These are phyloP conservation scores for Anagyrus pseudococci DNA, from an alignment of 2,888 invertebrate species.

Conservation along the genomic window DNA sequence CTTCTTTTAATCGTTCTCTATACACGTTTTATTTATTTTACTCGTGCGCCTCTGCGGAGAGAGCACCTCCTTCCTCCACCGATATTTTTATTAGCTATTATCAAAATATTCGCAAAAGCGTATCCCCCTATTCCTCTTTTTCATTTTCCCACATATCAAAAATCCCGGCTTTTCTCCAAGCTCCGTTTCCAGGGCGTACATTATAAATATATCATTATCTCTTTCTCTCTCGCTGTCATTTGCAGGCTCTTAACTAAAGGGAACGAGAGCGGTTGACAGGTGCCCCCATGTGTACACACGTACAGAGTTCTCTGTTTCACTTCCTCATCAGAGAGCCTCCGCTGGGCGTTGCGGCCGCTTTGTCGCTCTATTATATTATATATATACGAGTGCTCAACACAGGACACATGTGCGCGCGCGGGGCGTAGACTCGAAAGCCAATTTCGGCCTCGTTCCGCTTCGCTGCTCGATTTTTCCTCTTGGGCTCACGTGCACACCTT, in stretches of 20 bases:
- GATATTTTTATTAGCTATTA: too few relatives aligned
- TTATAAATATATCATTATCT: slow-evolving; percentile 1
- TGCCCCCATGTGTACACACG: slow-evolving; percentile 20
- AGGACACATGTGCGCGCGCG: slow-evolving; percentile 1
- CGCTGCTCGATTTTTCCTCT: background rate
- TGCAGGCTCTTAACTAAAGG: background rate
- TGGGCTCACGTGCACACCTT: background rate
- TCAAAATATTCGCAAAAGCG: too few relatives aligned
- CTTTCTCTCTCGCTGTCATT: background rate
- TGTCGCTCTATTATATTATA: background rate
- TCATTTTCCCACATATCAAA: slow-evolving; percentile 18
- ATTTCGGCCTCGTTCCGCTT: background rate
- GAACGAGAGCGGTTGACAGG: slow-evolving; percentile 16
- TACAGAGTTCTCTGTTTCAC: slow-evolving; percentile 11
- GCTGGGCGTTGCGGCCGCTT: background rate
- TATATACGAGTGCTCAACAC: background rate
- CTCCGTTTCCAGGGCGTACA: background rate
- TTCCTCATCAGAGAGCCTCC: slow-evolving; percentile 10
- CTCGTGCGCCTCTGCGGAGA: too few relatives aligned
- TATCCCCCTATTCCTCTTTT: too few relatives aligned
- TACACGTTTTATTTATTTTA: too few relatives aligned
- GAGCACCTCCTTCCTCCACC: too few relatives aligned
- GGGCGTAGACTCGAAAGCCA: too few relatives aligned
- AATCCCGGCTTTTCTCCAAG: slow-evolving; percentile 10
- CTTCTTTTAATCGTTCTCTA: too few relatives aligned